Evolutionary conservation across 2,888 invertebrate species (phyloP), one percentile per base, ranked within the genome.

Genomic region (Melanargia galathea): DNA sequence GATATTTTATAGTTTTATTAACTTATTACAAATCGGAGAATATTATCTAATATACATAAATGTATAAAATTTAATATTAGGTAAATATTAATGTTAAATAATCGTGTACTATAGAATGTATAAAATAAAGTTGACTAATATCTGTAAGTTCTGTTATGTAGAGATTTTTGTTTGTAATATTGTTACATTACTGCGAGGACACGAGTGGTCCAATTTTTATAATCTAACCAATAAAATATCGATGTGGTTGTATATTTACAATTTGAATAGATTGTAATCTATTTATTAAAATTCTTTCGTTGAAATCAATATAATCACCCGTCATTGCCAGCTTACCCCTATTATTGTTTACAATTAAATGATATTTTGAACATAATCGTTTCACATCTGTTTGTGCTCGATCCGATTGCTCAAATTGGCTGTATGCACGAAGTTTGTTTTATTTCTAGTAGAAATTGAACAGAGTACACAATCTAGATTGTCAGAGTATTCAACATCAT

Each of bases 241-340:
- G 89, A 91, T 90, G 90, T 91, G 90, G 90, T 90, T 91, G 90
- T 91, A 89, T 88, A 90, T 90, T 90, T 90, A 89, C 88, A 90
- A 88, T 89, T 90, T 87, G 79, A 88, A 89, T 88, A 89, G 87
- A 89, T 88, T 90, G 86, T 89, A 86, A 84, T 84, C 81, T 89
- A 90, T 90, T 90, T 90, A 90, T 88, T 90, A 86, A 86, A 87
- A 65, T 80, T 87, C 82, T 89, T 90, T 87, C 84, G 88, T 88
- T 90, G 75, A 80, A 81, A 77, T 70, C 73, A 78, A 77, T 64
- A 59, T 64, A 59, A 63, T 75, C 76, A 75, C 86, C 87, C 85
- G 78, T 83, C 79, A 67, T 74, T 81, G 79, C 72, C 58, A 48
- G 33, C 48, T 58, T 58, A 48, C 22, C 84, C 80, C 82, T 76